A percentile compares a stretch with the other conserved stretches of the same genome.
These are phyloP conservation scores for Melopsittacus undulatus DNA, from an alignment of 2,797 vertebrate species.

Conservation along the genomic window DNA sequence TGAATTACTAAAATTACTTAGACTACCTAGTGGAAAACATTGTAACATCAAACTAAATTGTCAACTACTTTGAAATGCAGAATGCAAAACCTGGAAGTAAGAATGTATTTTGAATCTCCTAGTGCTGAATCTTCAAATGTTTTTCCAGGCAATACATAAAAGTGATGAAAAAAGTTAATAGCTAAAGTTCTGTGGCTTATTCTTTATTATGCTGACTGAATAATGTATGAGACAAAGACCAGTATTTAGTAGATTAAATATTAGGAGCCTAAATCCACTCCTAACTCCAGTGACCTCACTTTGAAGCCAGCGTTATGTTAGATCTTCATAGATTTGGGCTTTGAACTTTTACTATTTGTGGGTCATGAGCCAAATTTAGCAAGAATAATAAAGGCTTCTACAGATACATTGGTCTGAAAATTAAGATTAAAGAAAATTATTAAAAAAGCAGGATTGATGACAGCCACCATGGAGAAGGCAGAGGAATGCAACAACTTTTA, in stretches of 20 bases:
- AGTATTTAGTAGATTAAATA: background rate
- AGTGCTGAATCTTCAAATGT: background rate
- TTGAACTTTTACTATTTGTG: background rate
- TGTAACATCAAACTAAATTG: background rate
- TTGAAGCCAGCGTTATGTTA: background rate
- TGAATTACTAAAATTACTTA: slow-evolving; percentile 41
- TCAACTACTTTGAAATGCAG: slow-evolving; percentile 11
- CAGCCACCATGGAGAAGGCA: background rate
- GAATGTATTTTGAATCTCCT: background rate
- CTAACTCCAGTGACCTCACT: background rate
- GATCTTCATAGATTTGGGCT: background rate
- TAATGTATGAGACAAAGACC: slow-evolving; percentile 37
- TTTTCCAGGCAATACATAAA: slow-evolving; percentile 16
- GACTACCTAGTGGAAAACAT: background rate
- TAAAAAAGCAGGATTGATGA: background rate
- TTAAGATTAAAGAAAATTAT: background rate
- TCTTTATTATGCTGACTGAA: slow-evolving; percentile 28
- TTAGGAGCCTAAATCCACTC: background rate
- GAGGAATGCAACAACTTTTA: background rate
- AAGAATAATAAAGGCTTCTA: background rate
- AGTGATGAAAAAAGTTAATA: background rate
- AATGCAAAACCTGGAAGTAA: background rate
- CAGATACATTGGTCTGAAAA: background rate
- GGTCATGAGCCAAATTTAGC: background rate
- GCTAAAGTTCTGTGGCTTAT: slow-evolving; percentile 41